These are phyloP conservation scores for Sebastes itinus DNA, from an alignment of 2,797 vertebrate species.

Conservation along the genomic window DNA sequence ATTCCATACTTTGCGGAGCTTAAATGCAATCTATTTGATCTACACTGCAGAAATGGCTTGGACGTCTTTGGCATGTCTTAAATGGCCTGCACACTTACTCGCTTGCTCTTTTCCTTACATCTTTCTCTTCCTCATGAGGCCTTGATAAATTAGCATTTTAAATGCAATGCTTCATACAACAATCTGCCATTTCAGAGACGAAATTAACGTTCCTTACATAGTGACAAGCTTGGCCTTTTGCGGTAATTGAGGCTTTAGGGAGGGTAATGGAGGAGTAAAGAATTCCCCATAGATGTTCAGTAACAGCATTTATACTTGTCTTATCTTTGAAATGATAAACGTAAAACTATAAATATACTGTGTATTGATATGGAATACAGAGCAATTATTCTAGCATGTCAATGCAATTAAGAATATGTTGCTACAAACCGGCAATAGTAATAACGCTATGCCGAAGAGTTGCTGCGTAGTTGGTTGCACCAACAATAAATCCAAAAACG, in stretches of 20 bases:
- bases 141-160: conserved; percentile 75
- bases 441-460: too few relatives aligned
- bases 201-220: conserved; percentile 72
- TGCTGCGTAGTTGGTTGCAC: too few relatives aligned
- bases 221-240: conserved; percentile 71
- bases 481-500: too few relatives aligned
- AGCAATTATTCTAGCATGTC: background rate
- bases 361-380: background rate
- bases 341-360: conserved; percentile 11
- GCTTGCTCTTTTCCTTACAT: conserved; percentile 15
- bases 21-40: conserved; percentile 70
- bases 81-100: conserved; percentile 15
- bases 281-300: conserved; percentile 35
- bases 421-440: too few relatives aligned
- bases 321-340: conserved; percentile 16
- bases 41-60: conserved; percentile 17
- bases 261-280: conserved; percentile 49
- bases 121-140: conserved; percentile 43
- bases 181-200: conserved; percentile 69
- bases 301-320: conserved; percentile 26
- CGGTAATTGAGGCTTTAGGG: conserved; percentile 73
- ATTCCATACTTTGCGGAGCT: conserved; percentile 29
- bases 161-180: conserved; percentile 64
- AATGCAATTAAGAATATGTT: background rate
- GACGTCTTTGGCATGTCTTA: conserved; percentile 35